Base-by-base conservation (phyloP, 2,797 vertebrate species). In the Sebastes paucispinis region DNA sequence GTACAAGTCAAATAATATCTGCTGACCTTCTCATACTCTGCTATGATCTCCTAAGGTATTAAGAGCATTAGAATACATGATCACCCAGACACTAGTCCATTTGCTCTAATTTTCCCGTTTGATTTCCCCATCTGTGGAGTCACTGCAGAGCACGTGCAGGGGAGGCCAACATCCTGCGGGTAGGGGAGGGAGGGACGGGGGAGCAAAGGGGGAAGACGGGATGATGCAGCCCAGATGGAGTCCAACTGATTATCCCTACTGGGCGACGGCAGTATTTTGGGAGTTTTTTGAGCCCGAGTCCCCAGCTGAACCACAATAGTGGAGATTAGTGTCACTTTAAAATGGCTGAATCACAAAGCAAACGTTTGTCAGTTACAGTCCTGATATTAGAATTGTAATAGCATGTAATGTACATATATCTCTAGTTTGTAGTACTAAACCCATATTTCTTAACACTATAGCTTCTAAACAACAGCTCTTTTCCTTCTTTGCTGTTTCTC, bases 51-150 rank as follows among this genome's bases (percentile, higher is more conserved):
- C 32, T 62, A 20, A 43, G 80, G 68, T 84, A 86, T 88, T 91
- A 93, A 91, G 88, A 86, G 92, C 83, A 93, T 91, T 89, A 89
- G 68, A 84, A 74, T 36, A 47, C 64, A 4, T 76, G 77, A 82
- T 91, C 74, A 6, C 69, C 43, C 77, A 81, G 87, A 82, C 84
- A 39, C 73, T 39, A 22, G 81, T 82, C 78, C 81, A 58, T 91
- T 91, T 92, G 89, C 88, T 92, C 92, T 89, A 90, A 89, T 92
- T 92, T 91, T 84, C 74, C 85, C 68, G 75, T 82, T 88, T 75
- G 69, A 25, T 71, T 84, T 86, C 76, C n/a, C 89, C 89, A 88
- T 92, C 87, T 92, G 90, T 89, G 83, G 78, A 88, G 82, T 88
- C 86, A 75, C 83, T 86, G 79, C 73, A 36, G 75, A 76, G 80